Base-by-base conservation (phyloP, 2,797 vertebrate species). In the Coilia nasus region DNA sequence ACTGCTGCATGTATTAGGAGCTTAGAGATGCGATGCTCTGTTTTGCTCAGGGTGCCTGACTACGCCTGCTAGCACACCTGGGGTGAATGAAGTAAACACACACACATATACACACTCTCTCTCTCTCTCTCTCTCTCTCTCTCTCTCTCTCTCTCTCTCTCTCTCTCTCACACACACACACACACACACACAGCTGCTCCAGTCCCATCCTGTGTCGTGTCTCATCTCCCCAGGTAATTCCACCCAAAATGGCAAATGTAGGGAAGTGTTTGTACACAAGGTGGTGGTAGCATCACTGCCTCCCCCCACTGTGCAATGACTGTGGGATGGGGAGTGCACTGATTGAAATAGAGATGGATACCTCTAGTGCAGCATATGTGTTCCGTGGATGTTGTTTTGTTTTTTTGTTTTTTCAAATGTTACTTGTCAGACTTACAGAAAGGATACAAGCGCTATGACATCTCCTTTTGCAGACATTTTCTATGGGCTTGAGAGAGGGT, bases 211-310 rank as follows among this genome's bases (percentile, higher is more conserved):
- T 54, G 50, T 94, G 93, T 91, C 93, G 93, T 93, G 94, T 94
- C 91, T 92, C 89, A 93, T 41, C 94, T 92, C 94, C 89, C 90
- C 87, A 89, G 86, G 89, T 87, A 87, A 87, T 81, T 83, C 57
- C 59, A 44, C 57, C 21, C 57, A 62, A 35, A 81, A 80, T 54
- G 71, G 35, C 71, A 78, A 78, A 86, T 96, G 95, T 94, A 95
- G 94, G 92, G 92, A 96, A 95, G 92, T 90, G 92, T 95, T 95
- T 95, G 95, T 95, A 97, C 95, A 96, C 96, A 96, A 96, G 95
- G 94, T 96, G 95, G 95, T 93, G 94, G 95, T 96, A 92, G 95
- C 94, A 95, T 92, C 86, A 92, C 91, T 86, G 85, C 85, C 86
- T 93, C 81, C 35, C 23, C 82, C 67, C 56, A 67, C 15, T 5